phyloP scores from a whole-genome alignment of 1,140 invertebrate genomes.

The Scaptomyza graminum region DNA sequence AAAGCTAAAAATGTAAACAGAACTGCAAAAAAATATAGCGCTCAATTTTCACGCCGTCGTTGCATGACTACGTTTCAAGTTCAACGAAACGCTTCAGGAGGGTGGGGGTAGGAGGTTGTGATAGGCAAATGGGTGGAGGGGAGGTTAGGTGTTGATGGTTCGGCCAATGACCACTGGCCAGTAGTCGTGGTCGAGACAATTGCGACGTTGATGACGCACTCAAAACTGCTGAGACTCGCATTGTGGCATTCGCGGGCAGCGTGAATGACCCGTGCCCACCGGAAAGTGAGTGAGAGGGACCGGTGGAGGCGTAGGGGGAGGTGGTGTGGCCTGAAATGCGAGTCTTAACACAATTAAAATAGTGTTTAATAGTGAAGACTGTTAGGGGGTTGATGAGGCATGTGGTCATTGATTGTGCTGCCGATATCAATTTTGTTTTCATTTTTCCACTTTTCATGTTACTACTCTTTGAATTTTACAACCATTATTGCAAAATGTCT shows the following conservation, averaged over 20 bases:
- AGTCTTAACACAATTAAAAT: conserved; percentile 46
- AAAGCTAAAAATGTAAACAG: conserved; percentile 44
- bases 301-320: background rate
- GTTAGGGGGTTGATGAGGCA: background rate
- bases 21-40: conserved; percentile 29
- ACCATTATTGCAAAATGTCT: too few relatives aligned
- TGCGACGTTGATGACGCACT: conserved; percentile 56
- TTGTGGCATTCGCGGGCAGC: conserved; percentile 22
- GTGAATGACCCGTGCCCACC: conserved; percentile 43
- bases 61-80: conserved; percentile 62
- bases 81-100: conserved; percentile 37
- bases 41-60: conserved; percentile 53
- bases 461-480: background rate
- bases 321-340: background rate
- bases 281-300: background rate
- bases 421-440: background rate
- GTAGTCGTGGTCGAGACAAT: conserved; percentile 36
- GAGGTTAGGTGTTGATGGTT: background rate
- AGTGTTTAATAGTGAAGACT: background rate
- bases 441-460: background rate
- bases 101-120: background rate
- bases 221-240: conserved; percentile 47
- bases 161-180: conserved; percentile 52
- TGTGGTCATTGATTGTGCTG: conserved; percentile 33
- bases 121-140: background rate